Evolutionary conservation across 2,113 vertebrate genomes (phyloP).

Genomic region (Heptranchias perlo): DNA sequence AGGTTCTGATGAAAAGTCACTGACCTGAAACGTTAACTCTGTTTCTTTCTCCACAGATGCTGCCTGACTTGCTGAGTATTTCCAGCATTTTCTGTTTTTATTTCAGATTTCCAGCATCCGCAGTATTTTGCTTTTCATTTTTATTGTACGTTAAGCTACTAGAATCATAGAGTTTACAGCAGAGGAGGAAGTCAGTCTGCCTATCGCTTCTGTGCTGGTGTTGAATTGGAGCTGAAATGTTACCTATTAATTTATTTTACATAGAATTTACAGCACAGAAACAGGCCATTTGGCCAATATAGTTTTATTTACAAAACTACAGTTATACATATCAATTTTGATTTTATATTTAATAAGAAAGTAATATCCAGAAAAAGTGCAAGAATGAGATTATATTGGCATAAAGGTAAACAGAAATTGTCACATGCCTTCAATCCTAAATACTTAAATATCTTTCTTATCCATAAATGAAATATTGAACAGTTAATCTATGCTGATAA

Average conservation of each 20-base stretch:
- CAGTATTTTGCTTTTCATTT: no score
- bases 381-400: neutral
- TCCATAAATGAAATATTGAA: neutral
- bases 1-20: no score
- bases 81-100: no score
- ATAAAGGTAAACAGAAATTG: neutral
- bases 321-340: neutral
- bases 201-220: neutral
- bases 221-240: neutral
- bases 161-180: neutral
- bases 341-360: neutral
- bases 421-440: neutral
- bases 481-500: neutral
- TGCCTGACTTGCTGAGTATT: no score
- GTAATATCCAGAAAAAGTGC: neutral
- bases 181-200: neutral
- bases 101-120: no score
- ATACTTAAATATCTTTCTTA: neutral
- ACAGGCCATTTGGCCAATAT: neutral
- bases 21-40: no score
- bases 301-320: neutral
- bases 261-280: neutral
- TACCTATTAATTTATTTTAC: no score
- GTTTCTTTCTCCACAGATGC: no score
- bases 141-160: neutral